These are phyloP conservation scores for Matsumyia berberina DNA, from an alignment of 2,888 invertebrate genomes.

Conservation along the genomic window DNA sequence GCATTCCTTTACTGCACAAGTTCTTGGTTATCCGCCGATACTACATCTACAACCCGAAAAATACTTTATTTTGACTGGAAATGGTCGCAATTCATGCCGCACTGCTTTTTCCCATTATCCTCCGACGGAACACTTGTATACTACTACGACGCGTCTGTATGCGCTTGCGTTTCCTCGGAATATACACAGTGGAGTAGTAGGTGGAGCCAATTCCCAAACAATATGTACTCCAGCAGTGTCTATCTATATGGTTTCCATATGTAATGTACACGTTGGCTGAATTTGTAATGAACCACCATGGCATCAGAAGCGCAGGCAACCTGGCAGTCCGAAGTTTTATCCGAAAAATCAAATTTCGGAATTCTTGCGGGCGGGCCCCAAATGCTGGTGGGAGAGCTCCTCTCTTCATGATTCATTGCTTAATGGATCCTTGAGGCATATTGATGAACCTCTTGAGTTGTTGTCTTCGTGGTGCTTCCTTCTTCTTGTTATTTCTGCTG, in stretches of 20 bases:
- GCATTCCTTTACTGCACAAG: constrained; percentile 63
- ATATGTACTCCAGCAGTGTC: constrained; percentile 63
- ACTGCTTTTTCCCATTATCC: constrained; percentile 56
- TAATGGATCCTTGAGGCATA: constrained; percentile 75
- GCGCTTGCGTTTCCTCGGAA: constrained; percentile 70
- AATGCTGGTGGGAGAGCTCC: constrained; percentile 58
- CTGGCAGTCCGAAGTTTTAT: constrained; percentile 69
- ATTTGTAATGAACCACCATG: constrained; percentile 57
- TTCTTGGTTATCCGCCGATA: constrained; percentile 54
- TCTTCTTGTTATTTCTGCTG: constrained; percentile 1
- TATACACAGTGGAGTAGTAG: constrained; percentile 66
- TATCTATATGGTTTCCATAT: constrained; percentile 60
- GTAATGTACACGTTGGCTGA: constrained; percentile 57
- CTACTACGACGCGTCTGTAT: constrained; percentile 54
- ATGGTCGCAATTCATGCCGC: constrained; percentile 64
- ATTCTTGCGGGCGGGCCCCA: constrained; percentile 73
- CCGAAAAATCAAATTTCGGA: constrained; percentile 74
- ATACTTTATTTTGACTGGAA: constrained; percentile 59
- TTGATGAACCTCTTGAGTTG: constrained; percentile 69
- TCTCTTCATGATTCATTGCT: constrained; percentile 72
- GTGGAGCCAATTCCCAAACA: constrained; percentile 69
- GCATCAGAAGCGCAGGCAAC: constrained; percentile 6
- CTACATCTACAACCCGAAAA: constrained; percentile 30
- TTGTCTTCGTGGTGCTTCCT: constrained; percentile 19
- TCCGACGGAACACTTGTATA: constrained; percentile 13